phyloP scores from a whole-genome alignment of 2,797 vertebrate genomes.

The Neosilurus mollespiculum region DNA sequence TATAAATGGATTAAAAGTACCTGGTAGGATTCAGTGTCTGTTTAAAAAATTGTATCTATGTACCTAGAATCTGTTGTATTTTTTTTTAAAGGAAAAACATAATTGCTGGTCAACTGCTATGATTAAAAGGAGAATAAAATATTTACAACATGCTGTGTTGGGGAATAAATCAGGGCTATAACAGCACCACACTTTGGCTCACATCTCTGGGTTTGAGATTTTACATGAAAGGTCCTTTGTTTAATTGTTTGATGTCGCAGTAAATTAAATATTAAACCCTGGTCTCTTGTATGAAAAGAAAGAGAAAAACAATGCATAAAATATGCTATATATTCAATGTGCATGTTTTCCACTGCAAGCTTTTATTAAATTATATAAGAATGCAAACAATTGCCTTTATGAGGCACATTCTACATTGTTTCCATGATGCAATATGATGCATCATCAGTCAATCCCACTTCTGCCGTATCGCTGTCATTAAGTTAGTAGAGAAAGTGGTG shows the following conservation, averaged over 20 bases:
- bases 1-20: too few relatives aligned
- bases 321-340: too few relatives aligned
- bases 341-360: not conserved
- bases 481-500: not conserved
- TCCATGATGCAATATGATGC: not conserved
- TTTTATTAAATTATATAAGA: not conserved
- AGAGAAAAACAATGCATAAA: too few relatives aligned
- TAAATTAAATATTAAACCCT: not conserved
- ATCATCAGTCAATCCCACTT: not conserved
- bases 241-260: too few relatives aligned
- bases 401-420: not conserved
- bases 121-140: constrained; percentile 2
- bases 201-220: not conserved
- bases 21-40: too few relatives aligned
- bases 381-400: not conserved
- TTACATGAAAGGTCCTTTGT: not conserved
- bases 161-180: not conserved
- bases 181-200: not conserved
- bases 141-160: not conserved
- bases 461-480: not conserved
- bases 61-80: not conserved
- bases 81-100: not conserved
- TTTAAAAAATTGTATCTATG: too few relatives aligned
- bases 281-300: too few relatives aligned
- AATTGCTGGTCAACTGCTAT: not conserved